Evolutionary conservation across 2,888 invertebrate species (phyloP).

Genomic region (Zaprionus lineosus): DNA sequence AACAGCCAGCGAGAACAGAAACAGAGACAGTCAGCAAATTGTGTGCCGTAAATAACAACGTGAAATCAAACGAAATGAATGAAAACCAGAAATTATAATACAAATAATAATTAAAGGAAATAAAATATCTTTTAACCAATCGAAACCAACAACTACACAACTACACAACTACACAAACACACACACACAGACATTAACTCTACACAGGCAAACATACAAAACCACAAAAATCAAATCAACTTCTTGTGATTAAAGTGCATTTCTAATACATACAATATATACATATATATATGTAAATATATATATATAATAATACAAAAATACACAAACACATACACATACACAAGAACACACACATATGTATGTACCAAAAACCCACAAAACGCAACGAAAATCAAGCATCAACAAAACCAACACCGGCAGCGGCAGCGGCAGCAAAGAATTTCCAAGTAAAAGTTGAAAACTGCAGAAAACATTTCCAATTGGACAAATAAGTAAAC

Average conservation of each 20-base stretch:
- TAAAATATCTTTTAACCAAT: no score
- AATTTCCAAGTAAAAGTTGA: not conserved
- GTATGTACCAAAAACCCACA: constrained; percentile 30
- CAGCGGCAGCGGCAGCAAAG: constrained; percentile 8
- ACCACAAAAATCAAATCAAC: constrained; percentile 62
- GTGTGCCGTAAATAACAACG: constrained; percentile 48
- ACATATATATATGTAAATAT: constrained; percentile 37
- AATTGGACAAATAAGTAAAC: constrained; percentile 24
- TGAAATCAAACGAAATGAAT: not conserved
- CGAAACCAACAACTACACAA: constrained; percentile 17
- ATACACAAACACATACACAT: constrained; percentile 13
- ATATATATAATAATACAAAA: constrained; percentile 35
- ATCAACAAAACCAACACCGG: constrained; percentile 18
- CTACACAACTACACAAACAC: constrained; percentile 3
- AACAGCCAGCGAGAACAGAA: constrained; percentile 10
- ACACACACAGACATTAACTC: constrained; percentile 16
- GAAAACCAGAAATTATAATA: constrained; percentile 21
- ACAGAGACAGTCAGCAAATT: constrained; percentile 53
- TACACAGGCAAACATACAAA: constrained; percentile 24
- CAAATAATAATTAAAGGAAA: constrained; percentile 34
- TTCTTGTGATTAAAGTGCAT: constrained; percentile 79
- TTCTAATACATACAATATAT: constrained; percentile 63
- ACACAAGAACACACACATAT: constrained; percentile 1
- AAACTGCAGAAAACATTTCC: constrained; percentile 30
- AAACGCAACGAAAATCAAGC: constrained; percentile 42